Evolutionary conservation across 1,140 invertebrate species (phyloP), one percentile per base, ranked within the genome.

Genomic region (Zaprionus gabonicus): DNA sequence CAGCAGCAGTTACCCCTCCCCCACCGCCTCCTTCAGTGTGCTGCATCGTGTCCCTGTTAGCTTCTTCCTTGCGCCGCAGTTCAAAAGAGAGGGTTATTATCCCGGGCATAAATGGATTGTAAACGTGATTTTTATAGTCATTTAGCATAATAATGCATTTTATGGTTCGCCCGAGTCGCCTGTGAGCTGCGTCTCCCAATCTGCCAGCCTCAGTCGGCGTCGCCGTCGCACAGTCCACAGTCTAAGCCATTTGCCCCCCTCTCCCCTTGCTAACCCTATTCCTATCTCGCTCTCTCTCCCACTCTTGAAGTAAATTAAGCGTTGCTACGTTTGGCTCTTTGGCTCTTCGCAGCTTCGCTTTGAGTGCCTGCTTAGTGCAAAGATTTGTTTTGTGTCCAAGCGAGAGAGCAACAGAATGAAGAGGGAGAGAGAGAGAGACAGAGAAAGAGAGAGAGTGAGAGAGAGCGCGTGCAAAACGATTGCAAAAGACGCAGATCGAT

Each of bases 61-160:
- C 71, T 73, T 59, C 71, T 71, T 75, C 71, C 71, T 69, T 69
- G 71, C 57, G 71, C 62, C 57, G 63, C 67, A 66, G 79, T 70
- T 80, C 78, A 76, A 87, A 88, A 82, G 85, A 78, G 73, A 91
- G 84, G 91, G 86, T 92, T 92, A 92, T 92, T 92, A 92, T 92
- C 84, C 91, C 84, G 81, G 84, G 91, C 91, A 92, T 92, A 92
- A 92, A 92, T 92, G 91, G 91, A 92, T 92, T 92, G 91, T 92
- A 92, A 92, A 92, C 91, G 91, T 92, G 91, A 92, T 92, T 92
- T 92, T 92, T 92, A 92, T 92, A 92, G 91, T 91, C 91, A 92
- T 92, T 92, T 92, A 92, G 91, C 87, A 92, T 92, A 92, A 92
- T 92, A 92, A 92, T 91, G 91, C 86, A 91, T 92, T 92, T 88